Percentiles rank a stretch among this genome's conserved stretches.
phyloP scores from a whole-genome alignment of 1,140 invertebrate species.

The Tetramorium parvispinum region DNA sequence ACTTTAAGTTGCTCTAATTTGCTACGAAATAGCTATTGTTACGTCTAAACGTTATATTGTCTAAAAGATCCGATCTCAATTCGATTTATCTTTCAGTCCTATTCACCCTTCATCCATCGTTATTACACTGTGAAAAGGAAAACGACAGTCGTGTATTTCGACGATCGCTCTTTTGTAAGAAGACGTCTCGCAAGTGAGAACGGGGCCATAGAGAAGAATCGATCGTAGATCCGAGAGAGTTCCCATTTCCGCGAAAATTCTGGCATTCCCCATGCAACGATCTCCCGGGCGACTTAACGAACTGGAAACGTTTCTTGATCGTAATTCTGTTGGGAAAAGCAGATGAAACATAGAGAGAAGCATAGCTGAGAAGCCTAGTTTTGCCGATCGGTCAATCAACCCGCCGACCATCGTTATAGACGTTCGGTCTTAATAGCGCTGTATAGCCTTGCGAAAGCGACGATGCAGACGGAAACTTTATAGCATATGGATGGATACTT shows the following conservation, averaged over 20 bases:
- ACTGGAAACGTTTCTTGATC: slow-evolving; percentile 56
- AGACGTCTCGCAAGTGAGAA: slow-evolving; percentile 40
- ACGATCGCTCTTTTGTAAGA: slow-evolving; percentile 10
- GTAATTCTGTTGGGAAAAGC: slow-evolving; percentile 28
- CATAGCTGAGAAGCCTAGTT: slow-evolving; percentile 46
- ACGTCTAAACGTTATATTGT: background rate
- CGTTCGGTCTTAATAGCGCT: slow-evolving; percentile 43
- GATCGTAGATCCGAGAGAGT: slow-evolving; percentile 38
- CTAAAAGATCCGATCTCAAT: background rate
- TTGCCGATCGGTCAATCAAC: slow-evolving; percentile 59
- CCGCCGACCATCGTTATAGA: slow-evolving; percentile 34
- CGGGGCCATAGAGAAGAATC: slow-evolving; percentile 24
- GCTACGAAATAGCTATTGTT: background rate
- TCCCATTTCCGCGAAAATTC: slow-evolving; percentile 48
- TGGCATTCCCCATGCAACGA: slow-evolving; percentile 22
- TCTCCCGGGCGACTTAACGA: slow-evolving; percentile 61
- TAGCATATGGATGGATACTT: slow-evolving; percentile 10
- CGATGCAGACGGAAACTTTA: slow-evolving; percentile 23
- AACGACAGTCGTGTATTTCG: slow-evolving; percentile 8
- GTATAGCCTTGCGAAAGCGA: slow-evolving; percentile 34
- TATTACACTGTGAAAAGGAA: slow-evolving; percentile 25
- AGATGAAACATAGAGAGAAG: slow-evolving; percentile 20
- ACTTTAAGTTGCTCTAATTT: background rate
- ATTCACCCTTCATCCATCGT: background rate
- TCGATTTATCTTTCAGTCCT: background rate